These are phyloP conservation scores for Hermaeophaga mercurialis DNA, from an alignment of 2,888 invertebrate species.

Conservation along the genomic window DNA sequence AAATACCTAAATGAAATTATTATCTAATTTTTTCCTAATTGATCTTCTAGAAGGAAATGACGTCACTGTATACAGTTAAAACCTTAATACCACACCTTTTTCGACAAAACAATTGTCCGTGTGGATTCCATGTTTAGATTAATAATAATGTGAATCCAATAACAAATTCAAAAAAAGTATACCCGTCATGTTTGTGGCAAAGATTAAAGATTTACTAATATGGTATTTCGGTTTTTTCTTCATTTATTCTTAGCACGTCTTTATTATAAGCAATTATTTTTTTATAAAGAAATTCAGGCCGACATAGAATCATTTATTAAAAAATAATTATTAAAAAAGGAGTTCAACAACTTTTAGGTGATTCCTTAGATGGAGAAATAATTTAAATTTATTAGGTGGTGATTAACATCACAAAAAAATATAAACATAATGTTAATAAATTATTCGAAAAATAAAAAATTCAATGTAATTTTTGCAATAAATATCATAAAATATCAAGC, in stretches of 20 bases:
- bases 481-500: too few relatives aligned
- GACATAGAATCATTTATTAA: conserved; percentile 4
- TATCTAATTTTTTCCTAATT: conserved; percentile 26
- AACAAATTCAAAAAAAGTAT: conserved; percentile 40
- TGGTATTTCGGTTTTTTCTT: conserved; percentile 34
- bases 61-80: conserved; percentile 43
- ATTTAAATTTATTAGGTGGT: too few relatives aligned
- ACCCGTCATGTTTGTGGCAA: conserved; percentile 26
- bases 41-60: conserved; percentile 39
- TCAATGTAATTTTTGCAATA: too few relatives aligned
- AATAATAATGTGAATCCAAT: conserved; percentile 41
- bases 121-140: conserved; percentile 47
- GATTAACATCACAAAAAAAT: too few relatives aligned
- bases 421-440: too few relatives aligned
- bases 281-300: neutral
- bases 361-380: neutral
- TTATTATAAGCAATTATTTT: conserved; percentile 11
- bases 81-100: conserved; percentile 45
- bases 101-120: conserved; percentile 44
- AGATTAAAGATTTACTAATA: conserved; percentile 33
- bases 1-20: too few relatives aligned
- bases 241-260: conserved; percentile 33
- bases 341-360: neutral
- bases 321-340: conserved; percentile 1
- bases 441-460: too few relatives aligned